Base-by-base conservation (phyloP, 2,888 invertebrate genomes). In the Penaeus monodon region DNA sequence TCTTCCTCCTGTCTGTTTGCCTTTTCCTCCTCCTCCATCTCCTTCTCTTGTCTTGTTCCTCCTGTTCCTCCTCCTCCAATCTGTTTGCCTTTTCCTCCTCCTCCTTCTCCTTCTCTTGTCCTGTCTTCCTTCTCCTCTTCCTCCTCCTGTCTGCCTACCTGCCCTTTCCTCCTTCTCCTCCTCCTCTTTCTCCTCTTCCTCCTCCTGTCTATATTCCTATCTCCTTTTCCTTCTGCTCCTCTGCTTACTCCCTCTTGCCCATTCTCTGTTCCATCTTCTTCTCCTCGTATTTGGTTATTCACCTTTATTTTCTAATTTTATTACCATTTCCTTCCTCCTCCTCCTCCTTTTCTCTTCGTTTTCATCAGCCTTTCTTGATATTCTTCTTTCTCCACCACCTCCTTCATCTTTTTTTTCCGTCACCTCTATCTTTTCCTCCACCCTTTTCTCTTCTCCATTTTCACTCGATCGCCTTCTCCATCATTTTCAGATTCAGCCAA, bases 41-140 rank as follows among this genome's bases (percentile, higher is more conserved):
- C 3, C 20, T 33, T 4, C 70, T 63, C 87, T 20, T 65, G 7
- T 57, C 66, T 86, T 88, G 33, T 57, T 7, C 29, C 88, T 57
- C 29, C 78, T 89, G 86, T 85, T 66, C 85, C 86, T 70, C 3
- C 29, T 29, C 29, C 70, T 70, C 70, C 29, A 33, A 3, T 70
- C 70, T 70, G 27, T 24, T 14, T 70, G 27, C 29, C 70, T 70
- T 14, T 70, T 29, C 24, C 24, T 70, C 24, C 24, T 29, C 6
- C 70, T 70, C 70, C 1, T 70, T 6, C 24, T 29, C 6, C 70
- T 70, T n/a, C 1, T 70, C 24, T 70, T 22, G 2, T 29, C 14
- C 24, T 24, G 17, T 70, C n/a, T 70, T 27, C 14, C n/a, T 70
- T 0, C 20, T 29, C 29, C 14, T 70, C 17, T 29, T 68, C 68